A percentile compares a stretch with the other conserved stretches of the same genome.
Evolutionary conservation across 2,113 vertebrate genomes (phyloP).

Genomic region (Cariama cristata): DNA sequence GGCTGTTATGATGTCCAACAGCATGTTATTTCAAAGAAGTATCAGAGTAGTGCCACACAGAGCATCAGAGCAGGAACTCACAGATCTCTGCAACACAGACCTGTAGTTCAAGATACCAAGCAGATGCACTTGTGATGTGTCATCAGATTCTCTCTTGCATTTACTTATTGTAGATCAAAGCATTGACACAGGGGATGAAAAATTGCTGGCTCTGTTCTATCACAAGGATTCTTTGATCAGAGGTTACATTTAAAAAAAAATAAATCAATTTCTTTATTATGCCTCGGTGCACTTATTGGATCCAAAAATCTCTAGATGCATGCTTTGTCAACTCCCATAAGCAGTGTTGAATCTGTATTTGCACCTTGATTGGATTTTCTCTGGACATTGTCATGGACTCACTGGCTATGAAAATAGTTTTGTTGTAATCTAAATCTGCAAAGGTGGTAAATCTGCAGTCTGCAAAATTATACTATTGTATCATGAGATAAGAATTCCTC

Average conservation of each 20-base stretch:
- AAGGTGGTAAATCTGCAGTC: not conserved
- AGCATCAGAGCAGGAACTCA: not conserved
- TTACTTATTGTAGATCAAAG: slow-evolving; percentile 69
- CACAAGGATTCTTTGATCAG: slow-evolving; percentile 48
- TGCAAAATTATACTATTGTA: not conserved
- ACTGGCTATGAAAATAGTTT: not conserved
- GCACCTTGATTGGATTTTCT: slow-evolving; percentile 4
- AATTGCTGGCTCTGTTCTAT: slow-evolving; percentile 26
- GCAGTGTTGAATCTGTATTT: not conserved
- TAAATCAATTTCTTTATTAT: slow-evolving; percentile 43
- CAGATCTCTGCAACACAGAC: not conserved
- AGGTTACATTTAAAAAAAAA: not conserved
- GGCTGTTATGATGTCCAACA: not conserved
- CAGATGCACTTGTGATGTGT: slow-evolving; percentile 62
- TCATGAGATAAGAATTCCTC: not conserved
- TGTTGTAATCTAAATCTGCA: not conserved
- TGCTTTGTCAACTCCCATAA: not conserved
- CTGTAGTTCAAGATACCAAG: slow-evolving; percentile 35
- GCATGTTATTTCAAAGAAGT: not conserved
- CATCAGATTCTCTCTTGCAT: slow-evolving; percentile 53
- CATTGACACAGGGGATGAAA: slow-evolving; percentile 19
- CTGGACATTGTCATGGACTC: not conserved
- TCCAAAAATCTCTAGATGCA: not conserved
- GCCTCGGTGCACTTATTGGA: not conserved
- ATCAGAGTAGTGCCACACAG: not conserved